Conservation (phyloP, 2,113 vertebrate genomes). For the Dendrocopos noguchii region DNA sequence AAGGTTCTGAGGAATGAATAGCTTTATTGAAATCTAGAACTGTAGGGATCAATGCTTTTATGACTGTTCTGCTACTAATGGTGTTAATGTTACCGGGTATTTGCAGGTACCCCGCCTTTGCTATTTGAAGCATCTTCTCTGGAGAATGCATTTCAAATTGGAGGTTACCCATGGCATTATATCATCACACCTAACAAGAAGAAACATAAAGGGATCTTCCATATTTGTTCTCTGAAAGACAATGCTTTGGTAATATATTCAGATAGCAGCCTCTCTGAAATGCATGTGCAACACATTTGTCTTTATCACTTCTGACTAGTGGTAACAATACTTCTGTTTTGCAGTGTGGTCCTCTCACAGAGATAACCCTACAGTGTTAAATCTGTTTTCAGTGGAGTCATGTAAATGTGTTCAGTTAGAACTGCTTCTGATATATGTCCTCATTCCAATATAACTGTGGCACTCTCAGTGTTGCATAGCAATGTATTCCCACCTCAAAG, state of each 20-base stretch:
- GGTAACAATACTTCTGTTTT: background rate
- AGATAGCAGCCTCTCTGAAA: constrained; percentile 35
- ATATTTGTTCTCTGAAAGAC: constrained; percentile 91
- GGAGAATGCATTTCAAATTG: constrained; percentile 91
- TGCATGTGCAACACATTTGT: constrained; percentile 5
- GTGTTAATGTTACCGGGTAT: constrained; percentile 46
- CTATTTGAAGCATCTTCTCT: constrained; percentile 91
- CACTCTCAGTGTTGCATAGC: background rate
- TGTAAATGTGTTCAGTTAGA: background rate
- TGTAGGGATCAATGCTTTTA: constrained; percentile 12
- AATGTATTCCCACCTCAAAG: background rate
- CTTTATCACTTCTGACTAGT: background rate
- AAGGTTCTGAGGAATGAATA: constrained; percentile 2
- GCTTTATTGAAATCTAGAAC: background rate
- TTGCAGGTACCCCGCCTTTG: constrained; percentile 85
- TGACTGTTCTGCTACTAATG: constrained; percentile 50
- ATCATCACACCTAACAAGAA: constrained; percentile 94
- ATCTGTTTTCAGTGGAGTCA: background rate
- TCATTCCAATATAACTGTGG: background rate
- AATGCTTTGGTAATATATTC: constrained; percentile 83
- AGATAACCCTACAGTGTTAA: background rate
- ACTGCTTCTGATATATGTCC: background rate
- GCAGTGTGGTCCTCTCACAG: background rate
- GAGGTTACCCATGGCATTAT: constrained; percentile 95
- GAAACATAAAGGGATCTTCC: constrained; percentile 88